Evolutionary conservation across 2,113 vertebrate genomes (phyloP), one percentile per base, ranked within the genome.

Genomic region (Ailurus styani): DNA sequence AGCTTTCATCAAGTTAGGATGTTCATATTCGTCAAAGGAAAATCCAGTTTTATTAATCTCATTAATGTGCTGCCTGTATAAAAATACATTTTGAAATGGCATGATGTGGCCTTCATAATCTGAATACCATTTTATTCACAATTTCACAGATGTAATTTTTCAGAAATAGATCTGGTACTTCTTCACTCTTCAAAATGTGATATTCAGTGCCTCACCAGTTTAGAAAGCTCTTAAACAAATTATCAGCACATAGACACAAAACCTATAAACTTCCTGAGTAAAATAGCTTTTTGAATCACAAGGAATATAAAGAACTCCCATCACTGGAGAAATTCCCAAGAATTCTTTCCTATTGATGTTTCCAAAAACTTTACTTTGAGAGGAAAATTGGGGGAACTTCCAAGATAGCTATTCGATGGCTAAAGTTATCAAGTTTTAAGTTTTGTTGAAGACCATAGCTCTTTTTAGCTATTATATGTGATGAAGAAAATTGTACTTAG

Each of bases 371-470:
- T 9, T 55, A 68, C 31, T 79, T 62, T 47, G 8, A 91, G 13
- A 89, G 52, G 7, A 88, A 77, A 54, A 42, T 20, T 3, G 18
- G n/a, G 50, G 47, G 42, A 62, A 54, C 29, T 93, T 94, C 31
- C 18, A 86, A 72, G 40, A 91, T 45, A 95, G 47, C n/a, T 77
- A 75, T 86, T 85, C 86, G 50, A 75, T 70, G 29, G 31, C 62
- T 79, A 94, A 81, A 64, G 54, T 57, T 90, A 57, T 23, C 57
- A 89, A 94, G 23, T 66, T 87, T 85, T 86, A 72, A 97, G 68
- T 62, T 88, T 89, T 96, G 15, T 79, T 94, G 31, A 94, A 92
- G 14, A 77, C 31, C 5, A 87, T 14, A 29, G 37, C 12, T 14
- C 52, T 83, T 95, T 77, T 42, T 23, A 79, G 40, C 15, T 84